A percentile compares a stretch with the other conserved stretches of the same genome.
Evolutionary conservation across 2,113 vertebrate genomes (phyloP).

Genomic region (Elaphurus davidianus): DNA sequence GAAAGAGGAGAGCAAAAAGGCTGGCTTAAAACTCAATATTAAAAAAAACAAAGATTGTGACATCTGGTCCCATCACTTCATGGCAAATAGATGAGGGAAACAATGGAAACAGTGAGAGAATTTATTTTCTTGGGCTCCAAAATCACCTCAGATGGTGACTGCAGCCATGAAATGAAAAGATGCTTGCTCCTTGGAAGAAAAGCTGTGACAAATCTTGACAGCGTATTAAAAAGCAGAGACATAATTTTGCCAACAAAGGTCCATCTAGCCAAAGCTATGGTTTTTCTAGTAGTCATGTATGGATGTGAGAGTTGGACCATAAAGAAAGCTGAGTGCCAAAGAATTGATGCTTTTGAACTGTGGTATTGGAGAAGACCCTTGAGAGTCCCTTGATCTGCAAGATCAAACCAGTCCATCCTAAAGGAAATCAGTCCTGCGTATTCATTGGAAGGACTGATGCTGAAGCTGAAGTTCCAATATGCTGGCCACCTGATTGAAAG

Average conservation of each 20-base stretch:
- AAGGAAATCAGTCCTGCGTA: neutral
- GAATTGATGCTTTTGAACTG: neutral
- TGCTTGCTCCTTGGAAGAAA: neutral
- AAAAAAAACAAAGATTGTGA: neutral
- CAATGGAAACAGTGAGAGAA: neutral
- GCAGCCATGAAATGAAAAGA: neutral
- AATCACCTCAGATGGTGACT: neutral
- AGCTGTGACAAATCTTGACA: neutral
- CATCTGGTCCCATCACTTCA: neutral
- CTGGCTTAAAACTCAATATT: neutral
- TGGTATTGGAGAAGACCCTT: neutral
- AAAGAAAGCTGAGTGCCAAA: neutral
- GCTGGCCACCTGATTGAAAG: neutral
- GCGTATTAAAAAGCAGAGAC: neutral
- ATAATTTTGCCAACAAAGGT: neutral
- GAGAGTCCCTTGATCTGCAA: neutral
- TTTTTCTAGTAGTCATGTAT: neutral
- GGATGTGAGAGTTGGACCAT: neutral
- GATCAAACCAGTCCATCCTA: neutral
- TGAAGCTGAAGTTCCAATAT: neutral
- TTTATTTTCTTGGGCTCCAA: neutral
- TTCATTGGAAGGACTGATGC: neutral
- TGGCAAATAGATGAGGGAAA: neutral
- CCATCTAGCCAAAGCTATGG: neutral
- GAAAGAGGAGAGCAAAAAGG: neutral